These are phyloP conservation scores for Helicolenus hilgendorfi DNA, from an alignment of 2,797 vertebrate genomes.

Conservation along the genomic window DNA sequence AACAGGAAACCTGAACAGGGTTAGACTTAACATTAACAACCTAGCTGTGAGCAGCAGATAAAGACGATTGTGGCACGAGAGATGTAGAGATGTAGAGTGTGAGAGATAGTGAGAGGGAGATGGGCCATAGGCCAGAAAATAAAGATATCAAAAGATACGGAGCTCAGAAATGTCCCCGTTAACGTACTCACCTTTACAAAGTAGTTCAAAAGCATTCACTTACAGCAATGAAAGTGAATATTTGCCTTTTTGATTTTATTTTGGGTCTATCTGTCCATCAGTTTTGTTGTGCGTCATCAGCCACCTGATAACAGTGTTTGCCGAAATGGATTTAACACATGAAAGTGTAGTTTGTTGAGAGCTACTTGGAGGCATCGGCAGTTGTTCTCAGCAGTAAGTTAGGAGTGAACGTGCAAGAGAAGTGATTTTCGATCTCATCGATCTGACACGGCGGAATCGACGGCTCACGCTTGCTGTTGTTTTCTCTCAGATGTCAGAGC, in stretches of 20 bases:
- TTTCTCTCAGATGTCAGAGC: constrained; percentile 43
- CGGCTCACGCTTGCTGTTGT: constrained; percentile 15
- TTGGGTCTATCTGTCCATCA: background rate
- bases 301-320: constrained; percentile 2
- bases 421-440: constrained; percentile 65
- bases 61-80: background rate
- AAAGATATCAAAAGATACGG: background rate
- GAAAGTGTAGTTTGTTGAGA: constrained; percentile 33
- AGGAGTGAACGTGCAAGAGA: constrained; percentile 45
- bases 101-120: background rate
- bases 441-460: constrained; percentile 52
- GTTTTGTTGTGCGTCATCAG: background rate
- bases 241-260: background rate
- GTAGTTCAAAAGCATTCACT: background rate
- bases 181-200: background rate
- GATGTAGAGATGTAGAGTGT: background rate
- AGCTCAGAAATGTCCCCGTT: background rate
- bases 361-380: constrained; percentile 13
- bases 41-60: constrained; percentile 7
- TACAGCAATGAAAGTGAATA: background rate
- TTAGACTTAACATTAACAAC: constrained; percentile 29
- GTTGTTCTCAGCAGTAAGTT: constrained; percentile 54
- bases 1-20: constrained; percentile 32
- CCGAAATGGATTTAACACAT: constrained; percentile 27
- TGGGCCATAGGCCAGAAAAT: constrained; percentile 3